Percentiles rank a stretch among this genome's conserved stretches.
phyloP scores from a whole-genome alignment of 2,888 invertebrate species.

The Drosophila mayaguana region DNA sequence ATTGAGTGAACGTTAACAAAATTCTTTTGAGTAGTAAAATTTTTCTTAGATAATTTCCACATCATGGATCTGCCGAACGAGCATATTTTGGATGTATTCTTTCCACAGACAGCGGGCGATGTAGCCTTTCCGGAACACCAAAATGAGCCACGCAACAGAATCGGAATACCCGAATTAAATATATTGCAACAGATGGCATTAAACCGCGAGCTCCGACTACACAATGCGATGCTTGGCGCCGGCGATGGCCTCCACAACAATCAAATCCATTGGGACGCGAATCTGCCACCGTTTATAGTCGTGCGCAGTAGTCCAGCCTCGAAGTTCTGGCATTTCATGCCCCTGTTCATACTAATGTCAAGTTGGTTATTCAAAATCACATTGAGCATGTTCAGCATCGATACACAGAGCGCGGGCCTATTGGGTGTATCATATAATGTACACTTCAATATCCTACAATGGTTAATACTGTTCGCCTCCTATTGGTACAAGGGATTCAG shows the following conservation, averaged over 20 bases:
- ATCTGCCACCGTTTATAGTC: slow-evolving; percentile 13
- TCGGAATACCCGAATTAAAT: neutral
- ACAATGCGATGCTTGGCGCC: slow-evolving; percentile 21
- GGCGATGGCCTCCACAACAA: slow-evolving; percentile 52
- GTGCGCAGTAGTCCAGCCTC: slow-evolving; percentile 2
- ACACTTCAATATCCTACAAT: slow-evolving; percentile 40
- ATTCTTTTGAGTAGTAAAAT: slow-evolving; percentile 4
- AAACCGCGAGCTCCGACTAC: neutral
- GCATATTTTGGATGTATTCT: slow-evolving; percentile 26
- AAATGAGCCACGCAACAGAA: neutral
- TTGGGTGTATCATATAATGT: slow-evolving; percentile 41
- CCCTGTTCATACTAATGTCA: slow-evolving; percentile 35
- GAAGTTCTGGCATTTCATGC: slow-evolving; percentile 33
- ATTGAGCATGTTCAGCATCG: slow-evolving; percentile 8
- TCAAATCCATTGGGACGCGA: neutral
- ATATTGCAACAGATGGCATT: neutral
- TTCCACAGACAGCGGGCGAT: slow-evolving; percentile 1
- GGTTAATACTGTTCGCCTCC: slow-evolving; percentile 13
- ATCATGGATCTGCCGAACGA: slow-evolving; percentile 38
- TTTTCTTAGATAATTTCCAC: neutral
- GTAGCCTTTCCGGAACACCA: neutral
- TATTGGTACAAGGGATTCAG: slow-evolving; percentile 29
- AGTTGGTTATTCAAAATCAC: slow-evolving; percentile 23
- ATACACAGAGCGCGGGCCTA: slow-evolving; percentile 8
- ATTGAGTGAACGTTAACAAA: neutral